Percentiles rank a stretch among this genome's conserved stretches.
These are phyloP conservation scores for Sinodicranocentrus sp. DNA, from an alignment of 2,888 invertebrate species.

Conservation along the genomic window DNA sequence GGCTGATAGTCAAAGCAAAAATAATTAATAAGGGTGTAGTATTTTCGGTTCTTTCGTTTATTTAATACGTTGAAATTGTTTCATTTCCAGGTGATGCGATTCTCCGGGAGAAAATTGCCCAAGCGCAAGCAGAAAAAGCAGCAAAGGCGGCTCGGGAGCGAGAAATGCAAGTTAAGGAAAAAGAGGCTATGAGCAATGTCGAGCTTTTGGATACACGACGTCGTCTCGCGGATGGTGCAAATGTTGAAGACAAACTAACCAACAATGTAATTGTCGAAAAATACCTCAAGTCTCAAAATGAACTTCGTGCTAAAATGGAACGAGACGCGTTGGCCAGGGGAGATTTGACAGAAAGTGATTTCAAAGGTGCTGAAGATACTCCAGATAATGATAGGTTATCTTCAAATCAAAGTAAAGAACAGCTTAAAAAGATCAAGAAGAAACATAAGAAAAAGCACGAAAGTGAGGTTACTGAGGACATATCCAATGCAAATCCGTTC, in stretches of 20 bases:
- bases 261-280: conserved; percentile 66
- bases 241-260: conserved; percentile 47
- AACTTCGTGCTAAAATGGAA: conserved; percentile 68
- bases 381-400: not conserved
- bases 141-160: conserved; percentile 52
- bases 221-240: not conserved
- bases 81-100: conserved; percentile 44
- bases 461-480: conserved; percentile 25
- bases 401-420: conserved; percentile 16
- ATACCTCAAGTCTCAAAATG: conserved; percentile 71
- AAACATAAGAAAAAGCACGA: conserved; percentile 47
- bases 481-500: conserved; percentile 34
- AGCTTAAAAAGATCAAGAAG: conserved; percentile 43
- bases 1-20: conserved; percentile 10
- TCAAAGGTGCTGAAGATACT: conserved; percentile 49
- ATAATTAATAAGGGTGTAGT: not conserved
- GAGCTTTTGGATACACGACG: conserved; percentile 25
- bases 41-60: not conserved
- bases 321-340: conserved; percentile 57
- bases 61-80: not conserved
- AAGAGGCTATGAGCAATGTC: not conserved
- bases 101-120: conserved; percentile 60
- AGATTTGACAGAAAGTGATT: conserved; percentile 37
- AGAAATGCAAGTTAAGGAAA: conserved; percentile 22
- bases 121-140: conserved; percentile 64